Percentiles rank a stretch among this genome's conserved stretches.
phyloP scores from a whole-genome alignment of 2,888 invertebrate species.

The Eilema griseolum region DNA sequence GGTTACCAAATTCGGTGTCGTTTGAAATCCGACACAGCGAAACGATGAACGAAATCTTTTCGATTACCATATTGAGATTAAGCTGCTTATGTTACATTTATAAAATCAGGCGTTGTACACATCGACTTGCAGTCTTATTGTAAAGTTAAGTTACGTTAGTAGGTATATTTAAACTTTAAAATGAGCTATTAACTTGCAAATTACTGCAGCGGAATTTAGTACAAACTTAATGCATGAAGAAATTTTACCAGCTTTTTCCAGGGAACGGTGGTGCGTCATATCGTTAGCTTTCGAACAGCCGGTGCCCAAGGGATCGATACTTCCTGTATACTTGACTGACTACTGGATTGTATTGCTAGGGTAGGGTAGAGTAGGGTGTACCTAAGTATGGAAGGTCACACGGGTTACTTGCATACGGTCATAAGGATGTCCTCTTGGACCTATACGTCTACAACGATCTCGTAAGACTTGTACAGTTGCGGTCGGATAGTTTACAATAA shows the following conservation, averaged over 20 bases:
- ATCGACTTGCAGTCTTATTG: slow-evolving; percentile 3
- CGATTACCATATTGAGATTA: slow-evolving; percentile 41
- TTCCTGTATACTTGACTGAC: background rate
- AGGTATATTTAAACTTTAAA: background rate
- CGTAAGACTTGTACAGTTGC: too few species aligned
- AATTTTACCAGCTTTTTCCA: background rate
- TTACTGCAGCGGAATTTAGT: background rate
- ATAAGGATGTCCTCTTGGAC: background rate
- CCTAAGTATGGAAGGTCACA: background rate
- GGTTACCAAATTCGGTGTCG: slow-evolving; percentile 31
- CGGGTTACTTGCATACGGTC: background rate
- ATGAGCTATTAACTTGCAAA: slow-evolving; percentile 7
- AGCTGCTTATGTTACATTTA: slow-evolving; percentile 43
- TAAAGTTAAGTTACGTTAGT: background rate
- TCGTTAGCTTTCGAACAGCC: background rate
- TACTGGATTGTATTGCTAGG: background rate
- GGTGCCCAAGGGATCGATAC: background rate
- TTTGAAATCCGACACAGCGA: slow-evolving; percentile 41
- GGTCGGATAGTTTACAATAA: background rate
- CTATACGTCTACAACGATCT: background rate
- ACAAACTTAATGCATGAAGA: background rate
- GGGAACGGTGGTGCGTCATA: background rate
- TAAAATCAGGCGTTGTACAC: slow-evolving; percentile 32
- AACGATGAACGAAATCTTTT: slow-evolving; percentile 43
- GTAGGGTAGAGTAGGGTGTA: background rate